Evolutionary conservation across 2,888 invertebrate species (phyloP), one percentile per base, ranked within the genome.

Genomic region (Atrina japonica): DNA sequence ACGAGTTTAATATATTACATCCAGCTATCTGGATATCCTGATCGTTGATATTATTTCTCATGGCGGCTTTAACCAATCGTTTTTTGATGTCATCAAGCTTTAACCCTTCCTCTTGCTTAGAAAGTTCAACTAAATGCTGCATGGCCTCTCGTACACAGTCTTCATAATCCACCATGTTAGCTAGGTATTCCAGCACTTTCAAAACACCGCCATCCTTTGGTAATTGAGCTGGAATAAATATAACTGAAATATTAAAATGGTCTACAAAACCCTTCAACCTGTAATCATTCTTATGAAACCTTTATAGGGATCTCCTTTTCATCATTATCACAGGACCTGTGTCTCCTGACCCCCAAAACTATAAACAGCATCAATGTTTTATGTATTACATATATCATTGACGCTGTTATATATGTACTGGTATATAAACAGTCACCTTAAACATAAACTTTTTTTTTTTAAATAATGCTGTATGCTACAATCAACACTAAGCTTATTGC

Each of bases 31-130:
- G 86, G 9, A 88, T 79, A 6, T 86, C 82, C 55, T 75, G 70
- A 65, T 86, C 80, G 30, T 69, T 68, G 40, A 87, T 75, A 75
- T 88, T 85, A 66, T 87, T 86, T 71, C 81, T 82, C 88, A 89
- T 88, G 63, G 86, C 86, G 60, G 83, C 74, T 23, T 83, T 83
- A 65, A 89, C 76, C 59, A 89, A 74, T 47, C 80, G 83, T 74
- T 88, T 88, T 43, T 85, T 80, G 35, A 70, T 78, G 49, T 81
- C 80, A 63, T 85, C 82, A 14, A 84, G 53, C n/a, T 78, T 49
- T 7, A 82, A 73, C 16, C 75, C 73, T 11, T 81, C 71, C 21
- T 83, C 81, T 43, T 79, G 64, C 50, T 80, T 82, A 23, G 84
- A 68, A 18, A 88, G 73, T 14, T 83, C 83, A 3, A 78, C 75